phyloP scores from a whole-genome alignment of 2,797 vertebrate species.

The Choloepus didactylus region DNA sequence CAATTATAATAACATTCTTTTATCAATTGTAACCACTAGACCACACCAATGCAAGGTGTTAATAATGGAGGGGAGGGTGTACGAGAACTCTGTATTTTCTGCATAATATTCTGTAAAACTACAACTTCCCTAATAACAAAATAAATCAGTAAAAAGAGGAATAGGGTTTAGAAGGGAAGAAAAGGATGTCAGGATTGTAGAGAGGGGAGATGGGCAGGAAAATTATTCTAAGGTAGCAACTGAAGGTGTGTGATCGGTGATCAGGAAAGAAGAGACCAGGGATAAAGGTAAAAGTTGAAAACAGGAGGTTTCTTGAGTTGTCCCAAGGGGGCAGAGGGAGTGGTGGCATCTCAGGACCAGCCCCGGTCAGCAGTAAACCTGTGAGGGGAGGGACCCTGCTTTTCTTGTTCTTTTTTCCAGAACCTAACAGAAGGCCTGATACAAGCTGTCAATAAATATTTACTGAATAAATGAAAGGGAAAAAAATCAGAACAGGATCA shows the following conservation, averaged over 20 bases:
- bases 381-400: accelerated
- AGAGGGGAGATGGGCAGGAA: background rate
- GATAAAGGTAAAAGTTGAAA: background rate
- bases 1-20: too few species aligned
- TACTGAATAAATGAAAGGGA: background rate
- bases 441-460: background rate
- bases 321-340: background rate
- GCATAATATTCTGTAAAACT: too few species aligned
- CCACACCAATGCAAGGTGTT: too few species aligned
- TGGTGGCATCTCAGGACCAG: background rate
- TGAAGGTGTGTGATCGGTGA: background rate
- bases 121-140: too few species aligned
- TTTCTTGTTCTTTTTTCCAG: background rate
- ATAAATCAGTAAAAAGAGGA: background rate
- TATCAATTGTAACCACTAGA: too few species aligned
- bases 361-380: accelerated
- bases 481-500: background rate
- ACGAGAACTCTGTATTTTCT: too few species aligned
- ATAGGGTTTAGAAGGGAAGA: background rate
- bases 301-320: accelerated
- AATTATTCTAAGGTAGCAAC: background rate
- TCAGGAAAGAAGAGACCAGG: background rate
- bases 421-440: background rate
- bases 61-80: too few species aligned
- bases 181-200: accelerated